Base-by-base conservation (phyloP, 2,797 vertebrate species). In the Enteromius radiatus region DNA sequence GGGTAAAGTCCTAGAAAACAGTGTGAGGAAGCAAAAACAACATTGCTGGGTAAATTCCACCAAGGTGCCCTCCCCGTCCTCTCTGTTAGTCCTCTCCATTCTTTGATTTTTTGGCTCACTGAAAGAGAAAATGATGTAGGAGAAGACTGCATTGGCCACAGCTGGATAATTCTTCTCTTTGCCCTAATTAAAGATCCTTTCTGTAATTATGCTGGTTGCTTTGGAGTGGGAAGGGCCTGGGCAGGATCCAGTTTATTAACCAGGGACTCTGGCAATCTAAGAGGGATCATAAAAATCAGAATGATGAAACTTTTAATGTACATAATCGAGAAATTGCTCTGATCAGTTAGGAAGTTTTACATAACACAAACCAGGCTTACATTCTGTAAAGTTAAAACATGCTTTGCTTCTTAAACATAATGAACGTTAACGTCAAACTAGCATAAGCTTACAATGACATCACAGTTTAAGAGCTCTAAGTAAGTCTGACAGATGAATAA, bases 101-200 rank as follows among this genome's bases (percentile, higher is more conserved):
- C 73, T 81, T 85, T 85, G 70, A 84, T 84, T 86, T 88, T 86
- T 88, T 88, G 85, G 84, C 69, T 87, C 82, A 76, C 64, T 87
- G 87, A 85, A 85, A 85, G 82, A 85, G 85, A 86, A 87, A 86
- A 85, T 85, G 59, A 81, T 85, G 80, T 83, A 87, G 78, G 75
- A 86, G 80, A 86, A 85, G 73, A 84, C 82, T 52, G 79, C 83
- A 33, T 87, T 82, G 81, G 83, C 80, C 83, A 76, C 85, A 79
- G 86, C 75, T 86, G 83, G 86, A 82, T 89, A 86, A 90, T 89
- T 90, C 84, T 88, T 86, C 86, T 87, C 85, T 87, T 84, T 88
- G 85, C 86, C 86, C 88, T 89, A 90, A 89, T 90, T 90, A 89
- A 88, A 90, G 88, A 88, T 87, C 78, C 36, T 87, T 84, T 88